phyloP scores from a whole-genome alignment of 92 coral and sea anemone genomes.

The Umimayanthus kanabou region DNA sequence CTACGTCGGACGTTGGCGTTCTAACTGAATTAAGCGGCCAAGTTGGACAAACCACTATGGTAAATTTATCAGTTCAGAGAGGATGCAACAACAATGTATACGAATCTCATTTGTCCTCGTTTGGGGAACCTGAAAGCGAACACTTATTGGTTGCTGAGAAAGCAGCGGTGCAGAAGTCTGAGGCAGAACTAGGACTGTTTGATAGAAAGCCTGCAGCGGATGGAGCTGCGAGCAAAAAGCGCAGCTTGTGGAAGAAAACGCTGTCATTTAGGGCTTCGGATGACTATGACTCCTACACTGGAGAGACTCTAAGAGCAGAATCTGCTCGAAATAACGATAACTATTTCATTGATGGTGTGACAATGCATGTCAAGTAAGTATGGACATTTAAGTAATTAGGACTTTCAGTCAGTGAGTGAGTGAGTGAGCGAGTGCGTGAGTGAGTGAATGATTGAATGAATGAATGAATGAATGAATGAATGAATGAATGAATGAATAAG shows the following conservation, averaged over 20 bases:
- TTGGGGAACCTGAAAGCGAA: background rate
- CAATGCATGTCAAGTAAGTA: constrained; percentile 80
- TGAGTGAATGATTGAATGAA: too few relatives aligned
- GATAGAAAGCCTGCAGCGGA: constrained; percentile 7
- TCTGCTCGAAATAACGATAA: constrained; percentile 47
- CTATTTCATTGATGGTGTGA: constrained; percentile 89
- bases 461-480: too few relatives aligned
- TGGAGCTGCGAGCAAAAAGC: constrained; percentile 15
- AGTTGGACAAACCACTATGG: background rate
- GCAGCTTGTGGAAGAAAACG: constrained; percentile 36
- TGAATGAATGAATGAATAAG: too few relatives aligned
- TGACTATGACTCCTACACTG: constrained; percentile 35
- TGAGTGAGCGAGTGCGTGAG: background rate
- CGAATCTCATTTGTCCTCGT: background rate
- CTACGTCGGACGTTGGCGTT: constrained; percentile 24
- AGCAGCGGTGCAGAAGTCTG: background rate
- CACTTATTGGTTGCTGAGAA: constrained; percentile 1
- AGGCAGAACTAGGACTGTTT: background rate
- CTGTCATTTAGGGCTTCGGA: constrained; percentile 32
- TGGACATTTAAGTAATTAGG: background rate
- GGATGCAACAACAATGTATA: background rate
- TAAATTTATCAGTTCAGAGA: background rate
- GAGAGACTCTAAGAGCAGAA: constrained; percentile 41
- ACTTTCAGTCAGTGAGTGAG: background rate
- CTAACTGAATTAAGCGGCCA: background rate